A percentile compares a stretch with the other conserved stretches of the same genome.
These are phyloP conservation scores for Limnephilus lunatus DNA, from an alignment of 2,888 invertebrate species.

Conservation along the genomic window DNA sequence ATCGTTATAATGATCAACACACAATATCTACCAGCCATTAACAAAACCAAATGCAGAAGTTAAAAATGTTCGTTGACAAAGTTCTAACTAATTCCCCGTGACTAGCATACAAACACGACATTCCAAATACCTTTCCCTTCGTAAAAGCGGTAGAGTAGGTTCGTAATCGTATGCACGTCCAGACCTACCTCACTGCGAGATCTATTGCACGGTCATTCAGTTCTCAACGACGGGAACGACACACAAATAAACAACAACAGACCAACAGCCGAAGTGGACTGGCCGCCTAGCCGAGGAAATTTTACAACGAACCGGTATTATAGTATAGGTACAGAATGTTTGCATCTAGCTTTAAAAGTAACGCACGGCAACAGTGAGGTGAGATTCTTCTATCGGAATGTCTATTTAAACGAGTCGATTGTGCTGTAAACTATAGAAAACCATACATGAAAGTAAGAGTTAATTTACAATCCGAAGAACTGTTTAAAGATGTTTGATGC, in stretches of 20 bases:
- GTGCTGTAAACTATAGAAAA: not conserved
- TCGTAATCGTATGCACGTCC: not conserved
- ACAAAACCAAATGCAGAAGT: not conserved
- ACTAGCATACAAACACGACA: not conserved
- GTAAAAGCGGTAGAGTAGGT: not conserved
- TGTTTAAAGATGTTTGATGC: too few species aligned
- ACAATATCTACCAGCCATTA: not conserved
- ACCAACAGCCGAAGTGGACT: not conserved
- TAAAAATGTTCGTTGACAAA: not conserved
- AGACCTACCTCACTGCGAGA: conserved; percentile 12
- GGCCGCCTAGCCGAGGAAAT: not conserved
- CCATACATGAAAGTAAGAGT: not conserved
- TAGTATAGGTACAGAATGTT: not conserved
- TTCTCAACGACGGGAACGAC: conserved; percentile 22
- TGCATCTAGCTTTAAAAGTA: not conserved
- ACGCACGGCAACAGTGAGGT: not conserved
- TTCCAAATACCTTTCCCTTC: not conserved
- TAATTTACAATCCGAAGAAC: too few species aligned
- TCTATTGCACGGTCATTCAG: not conserved
- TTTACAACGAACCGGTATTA: not conserved
- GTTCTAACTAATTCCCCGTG: not conserved
- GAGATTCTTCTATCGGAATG: too few species aligned
- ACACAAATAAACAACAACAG: conserved; percentile 6
- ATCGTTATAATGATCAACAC: too few species aligned
- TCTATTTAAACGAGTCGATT: not conserved